Evolutionary conservation across 2,797 vertebrate genomes (phyloP).

Genomic region (Austrolebias charrua): DNA sequence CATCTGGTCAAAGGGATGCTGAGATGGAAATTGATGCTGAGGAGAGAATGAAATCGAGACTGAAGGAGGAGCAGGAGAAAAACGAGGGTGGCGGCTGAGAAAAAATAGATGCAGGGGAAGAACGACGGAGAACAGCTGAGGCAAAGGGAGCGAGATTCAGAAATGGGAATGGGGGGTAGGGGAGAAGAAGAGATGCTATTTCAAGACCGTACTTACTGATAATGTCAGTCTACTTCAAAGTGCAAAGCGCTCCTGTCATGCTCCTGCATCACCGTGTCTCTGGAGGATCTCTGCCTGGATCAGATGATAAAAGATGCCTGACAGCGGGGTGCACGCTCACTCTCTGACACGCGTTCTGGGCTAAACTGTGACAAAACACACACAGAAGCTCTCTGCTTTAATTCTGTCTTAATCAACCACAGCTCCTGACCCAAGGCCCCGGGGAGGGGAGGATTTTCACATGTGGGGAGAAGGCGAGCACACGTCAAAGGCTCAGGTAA

Average conservation of each 20-base stretch:
- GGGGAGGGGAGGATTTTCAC: slow-evolving; percentile 9
- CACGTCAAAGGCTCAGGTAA: slow-evolving; percentile 39
- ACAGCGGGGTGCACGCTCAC: slow-evolving; percentile 50
- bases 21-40: slow-evolving; percentile 41
- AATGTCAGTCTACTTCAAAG: slow-evolving; percentile 85
- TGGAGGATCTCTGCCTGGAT: slow-evolving; percentile 76
- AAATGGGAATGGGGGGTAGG: slow-evolving; percentile 45
- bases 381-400: slow-evolving; percentile 39
- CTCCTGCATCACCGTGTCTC: slow-evolving; percentile 67
- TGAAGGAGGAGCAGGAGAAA: slow-evolving; percentile 31
- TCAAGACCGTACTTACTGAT: slow-evolving; percentile 79
- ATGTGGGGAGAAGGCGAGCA: slow-evolving; percentile 5
- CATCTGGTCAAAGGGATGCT: slow-evolving; percentile 13
- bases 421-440: slow-evolving; percentile 38
- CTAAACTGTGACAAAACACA: slow-evolving; percentile 58
- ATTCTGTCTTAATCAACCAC: slow-evolving; percentile 60
- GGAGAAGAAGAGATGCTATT: slow-evolving; percentile 75
- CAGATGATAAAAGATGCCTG: slow-evolving; percentile 72
- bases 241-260: slow-evolving; percentile 77
- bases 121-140: slow-evolving; percentile 57
- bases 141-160: slow-evolving; percentile 42
- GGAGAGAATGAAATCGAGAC: slow-evolving; percentile 29
- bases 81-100: slow-evolving; percentile 35
- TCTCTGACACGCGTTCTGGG: slow-evolving; percentile 46
- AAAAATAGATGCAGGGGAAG: slow-evolving; percentile 43